These are phyloP conservation scores for Drosophila bocqueti DNA, from an alignment of 1,140 invertebrate genomes.

Conservation along the genomic window DNA sequence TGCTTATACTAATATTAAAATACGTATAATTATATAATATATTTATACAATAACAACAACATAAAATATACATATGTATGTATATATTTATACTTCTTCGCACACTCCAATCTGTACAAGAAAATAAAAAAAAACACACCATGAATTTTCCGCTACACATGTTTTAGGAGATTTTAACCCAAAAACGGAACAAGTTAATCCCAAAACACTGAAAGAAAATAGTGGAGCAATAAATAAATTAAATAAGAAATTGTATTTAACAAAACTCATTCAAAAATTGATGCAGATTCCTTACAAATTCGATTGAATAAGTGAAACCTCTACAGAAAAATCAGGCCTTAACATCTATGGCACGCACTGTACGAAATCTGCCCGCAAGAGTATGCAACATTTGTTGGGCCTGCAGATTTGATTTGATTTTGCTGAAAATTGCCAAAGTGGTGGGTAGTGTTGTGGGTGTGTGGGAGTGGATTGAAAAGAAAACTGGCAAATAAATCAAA, in stretches of 20 bases:
- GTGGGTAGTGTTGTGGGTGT: too few relatives aligned
- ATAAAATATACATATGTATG: neutral
- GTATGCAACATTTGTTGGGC: constrained; percentile 16
- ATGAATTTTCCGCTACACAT: neutral
- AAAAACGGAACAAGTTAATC: constrained; percentile 2
- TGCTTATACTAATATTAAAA: too few relatives aligned
- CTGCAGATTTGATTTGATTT: constrained; percentile 43
- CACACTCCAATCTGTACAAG: neutral
- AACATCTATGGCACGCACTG: constrained; percentile 12
- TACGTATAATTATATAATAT: too few relatives aligned
- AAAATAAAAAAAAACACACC: too few relatives aligned
- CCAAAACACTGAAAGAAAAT: neutral
- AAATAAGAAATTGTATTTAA: neutral
- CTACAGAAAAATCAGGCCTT: too few relatives aligned
- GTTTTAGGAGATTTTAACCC: neutral
- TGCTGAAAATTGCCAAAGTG: constrained; percentile 30
- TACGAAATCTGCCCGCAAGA: constrained; percentile 18
- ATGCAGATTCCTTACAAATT: neutral
- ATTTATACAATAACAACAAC: too few relatives aligned
- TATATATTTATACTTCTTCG: neutral
- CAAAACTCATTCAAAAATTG: neutral
- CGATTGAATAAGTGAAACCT: neutral
- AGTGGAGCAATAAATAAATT: neutral
- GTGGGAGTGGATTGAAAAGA: constrained; percentile 51
- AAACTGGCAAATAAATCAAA: constrained; percentile 82